These are phyloP conservation scores for Poeciliopsis gracilis DNA, from an alignment of 2,797 vertebrate species.

Conservation along the genomic window DNA sequence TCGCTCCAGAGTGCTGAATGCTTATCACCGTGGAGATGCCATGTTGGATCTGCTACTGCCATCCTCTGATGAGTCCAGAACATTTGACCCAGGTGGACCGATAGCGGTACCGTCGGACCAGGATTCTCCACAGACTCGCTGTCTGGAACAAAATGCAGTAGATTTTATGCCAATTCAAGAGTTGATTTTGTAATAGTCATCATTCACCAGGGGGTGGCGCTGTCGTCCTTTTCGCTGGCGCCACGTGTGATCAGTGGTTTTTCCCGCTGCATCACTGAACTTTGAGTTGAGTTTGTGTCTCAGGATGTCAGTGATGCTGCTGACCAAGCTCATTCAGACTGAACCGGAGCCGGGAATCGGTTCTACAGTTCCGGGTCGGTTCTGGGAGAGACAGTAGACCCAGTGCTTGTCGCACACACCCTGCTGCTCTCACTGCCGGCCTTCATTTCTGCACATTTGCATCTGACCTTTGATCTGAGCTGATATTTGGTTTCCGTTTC, in stretches of 20 bases:
- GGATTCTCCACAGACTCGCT: too few relatives aligned
- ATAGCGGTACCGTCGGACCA: too few relatives aligned
- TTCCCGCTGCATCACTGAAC: neutral
- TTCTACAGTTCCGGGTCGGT: neutral
- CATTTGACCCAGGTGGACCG: too few relatives aligned
- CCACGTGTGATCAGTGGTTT: neutral
- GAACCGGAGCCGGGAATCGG: neutral
- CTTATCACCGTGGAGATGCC: too few relatives aligned
- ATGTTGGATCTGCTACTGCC: too few relatives aligned
- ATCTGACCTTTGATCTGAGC: constrained; percentile 12
- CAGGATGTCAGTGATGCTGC: neutral
- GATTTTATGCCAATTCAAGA: neutral
- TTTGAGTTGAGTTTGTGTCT: neutral
- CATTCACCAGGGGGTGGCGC: neutral
- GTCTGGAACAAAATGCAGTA: neutral
- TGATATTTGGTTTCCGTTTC: constrained; percentile 40
- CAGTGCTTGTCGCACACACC: neutral
- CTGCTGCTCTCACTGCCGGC: neutral
- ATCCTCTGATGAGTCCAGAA: too few relatives aligned
- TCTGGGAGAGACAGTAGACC: neutral
- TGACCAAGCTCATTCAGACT: neutral
- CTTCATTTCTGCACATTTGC: constrained; percentile 11
- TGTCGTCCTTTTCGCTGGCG: neutral
- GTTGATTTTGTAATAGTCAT: neutral
- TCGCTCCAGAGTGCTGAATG: too few relatives aligned